Percentiles rank a stretch among this genome's conserved stretches.
phyloP scores from a whole-genome alignment of 2,113 vertebrate species.

The Thunnus thynnus region DNA sequence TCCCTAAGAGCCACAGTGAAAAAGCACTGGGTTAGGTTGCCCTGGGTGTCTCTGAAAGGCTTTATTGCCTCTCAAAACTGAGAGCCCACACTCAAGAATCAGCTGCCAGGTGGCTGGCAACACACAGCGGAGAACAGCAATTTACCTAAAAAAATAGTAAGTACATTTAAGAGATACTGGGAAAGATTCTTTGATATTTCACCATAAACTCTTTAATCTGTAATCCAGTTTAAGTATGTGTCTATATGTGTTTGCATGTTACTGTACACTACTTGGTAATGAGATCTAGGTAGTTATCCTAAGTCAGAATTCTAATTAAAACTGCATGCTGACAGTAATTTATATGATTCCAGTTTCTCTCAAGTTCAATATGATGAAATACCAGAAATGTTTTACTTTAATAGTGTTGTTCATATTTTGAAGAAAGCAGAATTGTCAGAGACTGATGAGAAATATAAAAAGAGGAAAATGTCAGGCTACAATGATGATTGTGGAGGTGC shows the following conservation, averaged over 20 bases:
- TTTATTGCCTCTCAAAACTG: conserved; percentile 71
- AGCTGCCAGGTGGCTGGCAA: conserved; percentile 54
- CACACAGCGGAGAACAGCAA: conserved; percentile 50
- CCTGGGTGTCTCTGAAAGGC: conserved; percentile 54
- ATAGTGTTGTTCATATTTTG: not conserved
- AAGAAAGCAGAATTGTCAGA: not conserved
- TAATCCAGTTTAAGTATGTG: not conserved
- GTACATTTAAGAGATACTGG: conserved; percentile 37
- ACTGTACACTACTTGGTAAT: not conserved
- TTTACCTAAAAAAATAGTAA: conserved; percentile 62
- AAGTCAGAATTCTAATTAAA: too few relatives aligned
- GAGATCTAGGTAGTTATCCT: not conserved
- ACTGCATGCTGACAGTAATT: not conserved
- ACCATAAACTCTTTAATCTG: not conserved
- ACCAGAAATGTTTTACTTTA: not conserved
- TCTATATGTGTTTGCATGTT: not conserved
- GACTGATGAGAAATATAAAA: not conserved
- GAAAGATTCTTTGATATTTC: not conserved
- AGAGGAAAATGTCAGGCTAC: not conserved
- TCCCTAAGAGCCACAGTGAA: conserved; percentile 50
- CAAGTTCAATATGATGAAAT: not conserved
- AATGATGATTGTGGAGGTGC: not conserved
- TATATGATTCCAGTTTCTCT: not conserved
- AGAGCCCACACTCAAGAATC: conserved; percentile 57
- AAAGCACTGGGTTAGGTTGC: conserved; percentile 56